phyloP scores from a whole-genome alignment of 1,140 invertebrate species.

The Maconellicoccus hirsutus region DNA sequence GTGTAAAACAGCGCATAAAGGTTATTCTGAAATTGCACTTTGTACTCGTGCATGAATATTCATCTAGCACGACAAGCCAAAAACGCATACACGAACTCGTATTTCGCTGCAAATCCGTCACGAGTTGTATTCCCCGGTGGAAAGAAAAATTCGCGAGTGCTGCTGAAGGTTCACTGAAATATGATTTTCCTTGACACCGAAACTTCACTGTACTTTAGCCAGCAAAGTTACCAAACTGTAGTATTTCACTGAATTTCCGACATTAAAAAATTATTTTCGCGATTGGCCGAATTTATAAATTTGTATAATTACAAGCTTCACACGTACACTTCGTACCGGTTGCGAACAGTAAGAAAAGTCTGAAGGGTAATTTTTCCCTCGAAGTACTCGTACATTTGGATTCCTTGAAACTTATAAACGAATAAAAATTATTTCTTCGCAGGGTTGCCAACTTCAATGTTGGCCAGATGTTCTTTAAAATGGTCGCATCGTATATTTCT shows the following conservation, averaged over 20 bases:
- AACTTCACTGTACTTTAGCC: background rate
- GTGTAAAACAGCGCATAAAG: background rate
- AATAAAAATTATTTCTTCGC: background rate
- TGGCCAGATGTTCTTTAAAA: background rate
- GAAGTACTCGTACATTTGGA: background rate
- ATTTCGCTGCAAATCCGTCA: background rate
- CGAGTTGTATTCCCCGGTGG: no score
- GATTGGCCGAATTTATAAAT: background rate
- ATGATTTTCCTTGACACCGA: background rate
- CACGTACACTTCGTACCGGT: background rate
- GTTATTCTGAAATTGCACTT: background rate
- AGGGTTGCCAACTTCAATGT: background rate
- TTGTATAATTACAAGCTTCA: background rate
- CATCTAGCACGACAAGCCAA: background rate
- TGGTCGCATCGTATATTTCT: background rate
- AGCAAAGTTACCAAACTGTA: slow-evolving; percentile 7
- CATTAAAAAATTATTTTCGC: background rate
- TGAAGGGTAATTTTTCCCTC: background rate
- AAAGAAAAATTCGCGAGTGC: background rate
- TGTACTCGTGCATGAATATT: background rate
- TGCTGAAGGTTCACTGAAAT: background rate
- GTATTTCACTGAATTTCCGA: background rate
- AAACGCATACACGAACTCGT: background rate
- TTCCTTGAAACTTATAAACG: no score
- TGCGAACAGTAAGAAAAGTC: background rate